A percentile compares a stretch with the other conserved stretches of the same genome.
phyloP scores from a whole-genome alignment of 2,797 vertebrate species.

The Ceryle rudis region DNA sequence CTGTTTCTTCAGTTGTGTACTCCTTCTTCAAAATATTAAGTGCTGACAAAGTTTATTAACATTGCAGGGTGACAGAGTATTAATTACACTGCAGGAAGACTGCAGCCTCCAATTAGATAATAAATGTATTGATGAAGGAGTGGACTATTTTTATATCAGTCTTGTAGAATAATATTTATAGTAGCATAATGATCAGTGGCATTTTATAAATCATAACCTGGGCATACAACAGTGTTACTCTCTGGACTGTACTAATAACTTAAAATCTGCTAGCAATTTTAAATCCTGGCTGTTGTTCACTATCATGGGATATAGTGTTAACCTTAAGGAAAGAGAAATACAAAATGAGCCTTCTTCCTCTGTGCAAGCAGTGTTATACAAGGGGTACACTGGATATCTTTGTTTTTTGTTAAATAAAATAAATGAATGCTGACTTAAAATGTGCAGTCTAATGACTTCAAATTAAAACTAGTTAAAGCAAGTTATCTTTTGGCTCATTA shows the following conservation, averaged over 20 bases:
- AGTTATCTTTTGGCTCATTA: neutral
- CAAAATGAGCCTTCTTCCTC: neutral
- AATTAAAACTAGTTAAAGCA: neutral
- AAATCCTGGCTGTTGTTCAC: neutral
- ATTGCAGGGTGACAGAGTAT: neutral
- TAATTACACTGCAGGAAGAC: neutral
- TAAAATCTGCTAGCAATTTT: neutral
- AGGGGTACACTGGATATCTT: neutral
- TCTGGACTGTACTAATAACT: neutral
- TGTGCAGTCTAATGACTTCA: neutral
- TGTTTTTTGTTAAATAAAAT: neutral
- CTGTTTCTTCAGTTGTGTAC: neutral
- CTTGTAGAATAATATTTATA: neutral
- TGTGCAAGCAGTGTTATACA: neutral
- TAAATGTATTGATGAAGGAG: neutral
- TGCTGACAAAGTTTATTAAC: neutral
- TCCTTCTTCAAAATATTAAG: neutral
- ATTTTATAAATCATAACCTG: neutral
- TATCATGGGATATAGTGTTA: neutral
- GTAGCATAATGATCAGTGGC: neutral
- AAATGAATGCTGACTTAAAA: neutral
- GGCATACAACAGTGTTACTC: neutral
- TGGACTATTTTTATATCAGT: neutral
- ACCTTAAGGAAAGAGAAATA: neutral
- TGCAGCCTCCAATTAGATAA: neutral